Conservation (phyloP, 2,113 vertebrate genomes). For the Turdus rufiventris region DNA sequence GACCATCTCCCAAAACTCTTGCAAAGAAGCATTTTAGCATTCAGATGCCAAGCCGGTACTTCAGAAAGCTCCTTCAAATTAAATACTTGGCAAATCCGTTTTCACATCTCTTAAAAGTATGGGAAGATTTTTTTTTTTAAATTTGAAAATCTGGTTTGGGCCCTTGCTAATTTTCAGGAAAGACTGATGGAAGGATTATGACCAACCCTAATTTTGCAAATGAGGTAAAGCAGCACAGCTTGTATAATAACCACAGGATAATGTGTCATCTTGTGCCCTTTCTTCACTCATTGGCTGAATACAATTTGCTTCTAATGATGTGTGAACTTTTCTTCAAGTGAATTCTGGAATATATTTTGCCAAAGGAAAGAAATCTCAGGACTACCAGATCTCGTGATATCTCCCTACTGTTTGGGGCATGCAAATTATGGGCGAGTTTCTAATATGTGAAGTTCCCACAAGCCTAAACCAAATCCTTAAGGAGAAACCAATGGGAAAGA, state of each 20-base stretch:
- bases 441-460: conserved; percentile 45
- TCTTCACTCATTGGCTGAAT: neutral
- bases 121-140: conserved; percentile 54
- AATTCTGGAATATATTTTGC: conserved; percentile 49
- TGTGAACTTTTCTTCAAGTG: conserved; percentile 34
- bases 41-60: neutral
- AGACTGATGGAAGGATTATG: conserved; percentile 43
- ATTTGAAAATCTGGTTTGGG: conserved; percentile 36
- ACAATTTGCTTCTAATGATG: conserved; percentile 22
- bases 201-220: conserved; percentile 59
- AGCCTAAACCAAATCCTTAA: conserved; percentile 39
- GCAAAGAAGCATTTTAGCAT: neutral
- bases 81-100: neutral
- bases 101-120: conserved; percentile 47
- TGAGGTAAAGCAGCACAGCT: conserved; percentile 34
- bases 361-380: conserved; percentile 38
- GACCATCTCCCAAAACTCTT: neutral
- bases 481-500: conserved; percentile 41
- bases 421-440: conserved; percentile 48
- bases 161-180: conserved; percentile 53
- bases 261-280: conserved; percentile 28
- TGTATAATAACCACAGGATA: conserved; percentile 14
- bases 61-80: neutral
- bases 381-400: conserved; percentile 50
- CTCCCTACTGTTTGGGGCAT: conserved; percentile 43